Conservation (phyloP, 2,888 invertebrate species). For the Andricus quercusramuli region DNA sequence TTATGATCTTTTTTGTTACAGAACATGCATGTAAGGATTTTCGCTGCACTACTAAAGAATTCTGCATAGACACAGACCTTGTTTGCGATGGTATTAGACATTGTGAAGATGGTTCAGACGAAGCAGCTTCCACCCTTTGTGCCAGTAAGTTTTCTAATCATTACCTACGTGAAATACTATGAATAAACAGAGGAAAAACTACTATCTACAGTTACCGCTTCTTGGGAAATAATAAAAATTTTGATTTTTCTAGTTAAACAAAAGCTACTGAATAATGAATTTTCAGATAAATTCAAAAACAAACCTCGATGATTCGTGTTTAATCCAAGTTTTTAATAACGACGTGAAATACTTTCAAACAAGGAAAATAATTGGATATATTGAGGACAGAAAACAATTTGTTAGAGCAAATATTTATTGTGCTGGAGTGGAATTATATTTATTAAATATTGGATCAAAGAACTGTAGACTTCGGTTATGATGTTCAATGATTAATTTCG, state of each 20-base stretch:
- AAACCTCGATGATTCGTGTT: background rate
- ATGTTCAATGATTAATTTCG: background rate
- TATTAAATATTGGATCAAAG: background rate
- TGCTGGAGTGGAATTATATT: background rate
- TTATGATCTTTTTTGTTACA: constrained; percentile 78
- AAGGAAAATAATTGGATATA: constrained; percentile 10
- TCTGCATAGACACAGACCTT: constrained; percentile 95
- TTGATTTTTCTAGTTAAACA: too few species aligned
- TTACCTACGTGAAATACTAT: background rate
- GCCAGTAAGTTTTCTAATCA: constrained; percentile 85
- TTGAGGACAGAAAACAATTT: background rate
- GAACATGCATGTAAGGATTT: constrained; percentile 94
- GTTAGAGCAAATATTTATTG: constrained; percentile 4
- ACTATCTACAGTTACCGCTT: too few species aligned
- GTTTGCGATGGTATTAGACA: constrained; percentile 96
- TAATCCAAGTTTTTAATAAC: background rate
- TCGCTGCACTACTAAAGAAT: constrained; percentile 91
- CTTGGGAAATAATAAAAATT: background rate
- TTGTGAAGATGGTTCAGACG: constrained; percentile 96
- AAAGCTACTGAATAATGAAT: too few species aligned
- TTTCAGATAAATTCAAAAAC: too few species aligned
- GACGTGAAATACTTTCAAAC: background rate
- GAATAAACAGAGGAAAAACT: too few species aligned
- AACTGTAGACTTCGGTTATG: background rate
- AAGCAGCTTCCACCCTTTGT: constrained; percentile 91